phyloP scores from a whole-genome alignment of 2,888 invertebrate species.

The Amorpha juglandis region DNA sequence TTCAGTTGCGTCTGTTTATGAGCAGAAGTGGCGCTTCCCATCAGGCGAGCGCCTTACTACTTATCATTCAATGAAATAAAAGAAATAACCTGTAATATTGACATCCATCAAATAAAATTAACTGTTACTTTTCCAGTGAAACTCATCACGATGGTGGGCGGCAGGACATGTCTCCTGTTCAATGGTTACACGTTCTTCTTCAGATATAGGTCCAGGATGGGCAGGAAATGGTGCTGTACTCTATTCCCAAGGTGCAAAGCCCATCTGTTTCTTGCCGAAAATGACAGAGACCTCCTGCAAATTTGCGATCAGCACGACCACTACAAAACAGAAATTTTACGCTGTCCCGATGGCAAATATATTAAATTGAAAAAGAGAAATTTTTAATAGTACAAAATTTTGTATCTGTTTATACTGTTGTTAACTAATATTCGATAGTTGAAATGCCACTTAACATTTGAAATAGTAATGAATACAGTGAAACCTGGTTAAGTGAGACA shows the following conservation, averaged over 20 bases:
- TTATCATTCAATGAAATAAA: no score
- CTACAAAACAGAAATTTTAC: conserved; percentile 39
- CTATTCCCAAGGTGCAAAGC: conserved; percentile 62
- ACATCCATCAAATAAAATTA: neutral
- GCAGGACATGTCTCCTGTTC: conserved; percentile 50
- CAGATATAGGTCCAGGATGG: conserved; percentile 50
- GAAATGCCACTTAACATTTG: no score
- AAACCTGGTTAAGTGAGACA: no score
- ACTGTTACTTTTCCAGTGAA: conserved; percentile 42
- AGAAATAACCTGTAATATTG: neutral
- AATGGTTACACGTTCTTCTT: conserved; percentile 61
- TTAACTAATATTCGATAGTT: no score
- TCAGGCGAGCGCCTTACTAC: no score
- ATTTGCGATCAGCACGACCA: conserved; percentile 44
- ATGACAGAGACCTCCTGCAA: conserved; percentile 40
- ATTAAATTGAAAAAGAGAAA: conserved; percentile 30
- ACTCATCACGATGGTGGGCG: conserved; percentile 54
- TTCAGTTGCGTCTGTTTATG: no score
- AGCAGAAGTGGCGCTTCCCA: no score
- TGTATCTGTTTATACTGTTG: neutral
- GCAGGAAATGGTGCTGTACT: conserved; percentile 65
- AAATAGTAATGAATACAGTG: no score
- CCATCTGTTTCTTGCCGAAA: conserved; percentile 48
- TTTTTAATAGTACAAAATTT: neutral
- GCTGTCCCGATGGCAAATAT: conserved; percentile 49